phyloP scores from a whole-genome alignment of 35 echinoderm and acorn worm genomes.

The Lytechinus pictus region DNA sequence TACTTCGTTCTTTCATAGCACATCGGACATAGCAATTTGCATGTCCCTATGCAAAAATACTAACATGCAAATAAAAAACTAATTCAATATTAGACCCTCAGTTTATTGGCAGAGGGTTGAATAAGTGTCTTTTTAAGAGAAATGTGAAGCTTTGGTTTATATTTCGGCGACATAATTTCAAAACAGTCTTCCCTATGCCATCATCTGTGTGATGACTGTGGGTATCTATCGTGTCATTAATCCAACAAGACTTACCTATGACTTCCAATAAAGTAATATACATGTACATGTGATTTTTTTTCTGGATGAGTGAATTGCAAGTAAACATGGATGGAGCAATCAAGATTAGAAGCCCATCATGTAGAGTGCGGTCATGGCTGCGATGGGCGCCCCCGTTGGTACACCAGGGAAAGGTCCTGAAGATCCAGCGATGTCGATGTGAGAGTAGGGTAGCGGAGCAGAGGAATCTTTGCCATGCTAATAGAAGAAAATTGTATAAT shows the following conservation, averaged over 20 bases:
- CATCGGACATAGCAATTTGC: too few species aligned
- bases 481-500: neutral
- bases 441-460: conserved; percentile 77
- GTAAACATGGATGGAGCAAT: neutral
- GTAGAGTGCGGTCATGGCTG: conserved; percentile 75
- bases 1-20: neutral
- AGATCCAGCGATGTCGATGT: conserved; percentile 94
- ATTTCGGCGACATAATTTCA: too few species aligned
- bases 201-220: too few species aligned
- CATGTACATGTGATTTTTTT: neutral
- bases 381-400: conserved; percentile 88
- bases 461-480: conserved; percentile 87
- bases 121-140: too few species aligned
- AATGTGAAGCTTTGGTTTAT: too few species aligned
- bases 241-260: neutral
- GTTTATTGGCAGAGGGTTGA: too few species aligned
- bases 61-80: too few species aligned
- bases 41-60: too few species aligned
- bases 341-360: conserved; percentile 50
- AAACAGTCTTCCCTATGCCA: too few species aligned
- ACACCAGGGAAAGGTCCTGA: conserved; percentile 93
- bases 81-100: too few species aligned
- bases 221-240: too few species aligned
- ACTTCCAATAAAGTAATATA: neutral
- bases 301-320: neutral